Evolutionary conservation across 2,888 invertebrate genomes (phyloP), one percentile per base, ranked within the genome.

Genomic region (Mellilla xanthometata): DNA sequence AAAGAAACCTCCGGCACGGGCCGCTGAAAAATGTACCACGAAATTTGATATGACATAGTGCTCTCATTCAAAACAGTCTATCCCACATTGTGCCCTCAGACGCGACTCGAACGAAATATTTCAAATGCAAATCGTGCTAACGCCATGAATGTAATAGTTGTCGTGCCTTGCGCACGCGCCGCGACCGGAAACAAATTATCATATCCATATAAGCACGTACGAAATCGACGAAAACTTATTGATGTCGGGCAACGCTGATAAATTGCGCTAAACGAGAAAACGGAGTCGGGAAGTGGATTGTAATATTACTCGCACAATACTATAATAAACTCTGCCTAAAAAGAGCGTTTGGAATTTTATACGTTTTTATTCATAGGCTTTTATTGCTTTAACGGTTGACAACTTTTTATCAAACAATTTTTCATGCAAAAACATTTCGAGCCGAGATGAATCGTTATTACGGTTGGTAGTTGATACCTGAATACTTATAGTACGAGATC

Each of bases 51-150:
- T 79, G 80, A 75, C 77, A 75, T 71, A 73, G 64, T 65, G 66
- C 67, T 51, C 74, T 77, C 72, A 81, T 82, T 78, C 76, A 78
- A 76, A 74, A 64, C 68, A 68, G 68, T 62, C 68, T 78, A 77
- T 80, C 71, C 72, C 70, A 26, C 71, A 87, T 86, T 87, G 86
- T 87, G 63, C 74, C 72, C 72, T 70, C 73, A 72, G 81, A 79
- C 84, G n/a, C n/a, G n/a, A n/a, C n/a, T n/a, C n/a, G n/a, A 73
- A 83, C 78, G 69, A 84, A 86, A 86, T 87, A 82, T 83, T 88
- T 89, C 88, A 88, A 86, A 89, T 89, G 88, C 89, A 89, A 89
- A 89, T 89, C 88, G 89, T 87, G 86, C 83, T 72, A 79, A 78
- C 80, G 81, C 82, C 72, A 84, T 88, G 86, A 89, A 85, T 85